These are phyloP conservation scores for Centruroides sculpturatus DNA, from an alignment of 1,140 invertebrate species.

Conservation along the genomic window DNA sequence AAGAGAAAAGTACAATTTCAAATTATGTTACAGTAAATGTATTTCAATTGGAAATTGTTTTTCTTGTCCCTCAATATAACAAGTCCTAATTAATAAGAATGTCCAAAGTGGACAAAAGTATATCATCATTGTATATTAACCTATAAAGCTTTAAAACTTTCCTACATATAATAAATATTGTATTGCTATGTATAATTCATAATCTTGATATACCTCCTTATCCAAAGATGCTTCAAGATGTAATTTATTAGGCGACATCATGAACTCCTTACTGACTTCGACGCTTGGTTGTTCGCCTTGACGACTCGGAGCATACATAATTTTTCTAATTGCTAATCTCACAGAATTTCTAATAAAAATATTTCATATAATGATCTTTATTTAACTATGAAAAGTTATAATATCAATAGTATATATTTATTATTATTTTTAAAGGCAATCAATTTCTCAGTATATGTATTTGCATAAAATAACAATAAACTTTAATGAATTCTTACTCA, in stretches of 20 bases:
- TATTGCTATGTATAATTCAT: neutral
- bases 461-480: too few species aligned
- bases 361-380: too few species aligned
- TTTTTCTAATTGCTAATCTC: slow-evolving; percentile 52
- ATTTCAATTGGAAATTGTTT: neutral
- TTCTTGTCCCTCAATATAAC: too few species aligned
- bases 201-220: slow-evolving; percentile 55
- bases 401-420: too few species aligned
- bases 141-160: too few species aligned
- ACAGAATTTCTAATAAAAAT: slow-evolving; percentile 19
- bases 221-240: slow-evolving; percentile 94
- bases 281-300: slow-evolving; percentile 94
- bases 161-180: neutral
- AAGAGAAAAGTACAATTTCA: too few species aligned
- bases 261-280: slow-evolving; percentile 97
- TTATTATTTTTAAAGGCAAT: too few species aligned
- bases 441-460: too few species aligned
- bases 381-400: too few species aligned
- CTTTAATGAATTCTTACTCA: too few species aligned
- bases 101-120: too few species aligned
- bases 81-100: neutral
- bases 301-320: slow-evolving; percentile 97
- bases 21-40: neutral
- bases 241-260: slow-evolving; percentile 98
- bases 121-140: too few species aligned